Base-by-base conservation (phyloP, 2,888 invertebrate genomes). In the Agonopterix arenella region DNA sequence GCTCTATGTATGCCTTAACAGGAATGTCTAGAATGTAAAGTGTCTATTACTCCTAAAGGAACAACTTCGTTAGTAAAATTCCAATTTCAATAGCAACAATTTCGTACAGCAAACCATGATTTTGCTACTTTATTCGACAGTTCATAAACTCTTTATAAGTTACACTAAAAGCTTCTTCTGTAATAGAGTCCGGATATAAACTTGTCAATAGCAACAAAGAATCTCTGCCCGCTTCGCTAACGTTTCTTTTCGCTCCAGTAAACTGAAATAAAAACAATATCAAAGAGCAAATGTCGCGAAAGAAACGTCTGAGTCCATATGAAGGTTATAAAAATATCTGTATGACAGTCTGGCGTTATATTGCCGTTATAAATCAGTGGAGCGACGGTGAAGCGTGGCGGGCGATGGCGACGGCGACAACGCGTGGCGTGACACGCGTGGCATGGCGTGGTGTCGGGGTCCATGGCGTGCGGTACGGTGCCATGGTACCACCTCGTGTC, bases 341-440 rank as follows among this genome's bases (percentile, higher is more conserved):
- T 79, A 79, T 83, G 86, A 81, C 81, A 83, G 80, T 71, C 78
- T 70, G 73, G 78, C 80, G 79, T 79, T 84, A 85, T 86, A 89
- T 86, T 86, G 80, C 77, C 61, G 79, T 76, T 84, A 86, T 89
- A 89, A 88, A 88, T 89, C 88, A 88, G 70, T 61, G 61, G 66
- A 52, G 77, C 70, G 80, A 80, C 76, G 70, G 70, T 66, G 57
- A 68, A 70, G 64, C 60, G 73, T 64, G 68, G 73, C 66, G 64
- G n/a, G 8, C 40, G 62, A 61, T 64, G 64, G 64, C 60, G 28
- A 64, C 60, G 65, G 61, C 61, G 63, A 56, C 61, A 61, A 49
- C 57, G 56, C 60, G 66, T 57, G 62, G 59, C 70, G 73, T 68
- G 47, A 38, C 47, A 51, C 38, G 66, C 56, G 61, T 57, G 61